A percentile compares a stretch with the other conserved stretches of the same genome.
phyloP scores from a whole-genome alignment of 2,888 invertebrate species.

The Harpagoxenus sublaevis region DNA sequence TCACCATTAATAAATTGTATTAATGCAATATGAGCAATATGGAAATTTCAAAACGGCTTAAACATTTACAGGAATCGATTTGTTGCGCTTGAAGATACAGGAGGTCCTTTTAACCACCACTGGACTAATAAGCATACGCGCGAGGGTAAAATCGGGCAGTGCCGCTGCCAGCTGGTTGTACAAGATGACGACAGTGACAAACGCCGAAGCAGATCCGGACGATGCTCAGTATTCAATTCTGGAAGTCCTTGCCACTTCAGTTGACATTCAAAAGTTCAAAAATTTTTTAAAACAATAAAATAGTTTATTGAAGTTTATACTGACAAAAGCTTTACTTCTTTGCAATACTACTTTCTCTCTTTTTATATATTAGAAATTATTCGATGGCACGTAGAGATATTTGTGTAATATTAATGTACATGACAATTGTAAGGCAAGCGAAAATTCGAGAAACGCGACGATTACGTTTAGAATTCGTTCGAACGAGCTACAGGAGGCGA shows the following conservation, averaged over 20 bases:
- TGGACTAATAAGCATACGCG: conserved; percentile 87
- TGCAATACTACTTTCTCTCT: neutral
- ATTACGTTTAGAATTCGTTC: too few relatives aligned
- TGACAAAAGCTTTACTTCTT: neutral
- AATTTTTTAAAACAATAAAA: conserved; percentile 79
- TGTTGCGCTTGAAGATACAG: conserved; percentile 86
- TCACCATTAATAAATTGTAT: neutral
- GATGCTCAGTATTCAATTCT: conserved; percentile 88
- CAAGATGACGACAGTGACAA: conserved; percentile 89
- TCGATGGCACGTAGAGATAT: too few relatives aligned
- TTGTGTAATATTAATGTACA: too few relatives aligned
- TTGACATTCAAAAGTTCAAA: conserved; percentile 88
- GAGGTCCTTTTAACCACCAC: conserved; percentile 87
- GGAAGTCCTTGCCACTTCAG: conserved; percentile 88
- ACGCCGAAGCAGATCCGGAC: conserved; percentile 86
- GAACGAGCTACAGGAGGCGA: too few relatives aligned
- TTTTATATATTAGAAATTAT: neutral
- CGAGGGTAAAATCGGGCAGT: conserved; percentile 89
- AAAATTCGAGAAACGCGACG: too few relatives aligned
- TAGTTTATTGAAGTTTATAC: neutral
- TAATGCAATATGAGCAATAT: neutral
- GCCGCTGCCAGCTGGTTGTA: conserved; percentile 89
- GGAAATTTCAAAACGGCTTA: neutral
- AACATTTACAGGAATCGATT: conserved; percentile 85
- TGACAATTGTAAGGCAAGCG: too few relatives aligned